Base-by-base conservation (phyloP, 2,888 invertebrate species). In the Junonia oenone region DNA sequence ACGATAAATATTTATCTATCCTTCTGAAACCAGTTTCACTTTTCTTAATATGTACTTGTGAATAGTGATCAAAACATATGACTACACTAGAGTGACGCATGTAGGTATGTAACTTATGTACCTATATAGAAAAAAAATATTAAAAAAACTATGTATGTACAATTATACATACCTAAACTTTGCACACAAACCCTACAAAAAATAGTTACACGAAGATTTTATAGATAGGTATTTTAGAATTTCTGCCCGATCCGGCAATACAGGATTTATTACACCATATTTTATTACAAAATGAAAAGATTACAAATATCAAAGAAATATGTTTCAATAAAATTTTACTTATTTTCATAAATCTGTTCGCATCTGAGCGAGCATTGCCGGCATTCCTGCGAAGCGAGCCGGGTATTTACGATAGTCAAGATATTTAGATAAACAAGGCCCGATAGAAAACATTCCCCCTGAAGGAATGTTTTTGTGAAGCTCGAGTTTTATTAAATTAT, bases 291-390 rank as follows among this genome's bases (percentile, higher is more conserved):
- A 17, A 37, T 26, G 35, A 27, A 27, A 45, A 27, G 15, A 27
- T 51, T 27, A 6, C 5, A 27, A 45, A 45, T 35, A 51, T 45
- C 26, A 35, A 4, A 26, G 27, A 17, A 51, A 45, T 51, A 45
- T 45, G 26, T 31, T n/a, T 45, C 26, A 5, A 14, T 27, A 45
- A 15, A 45, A 52, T 52, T 45, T 45, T 27, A 45, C 51, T 45
- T 52, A 52, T 51, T 51, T 51, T 45, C 51, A 52, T 37, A 52
- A 52, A 45, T 52, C 51, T 22, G 15, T 45, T 19, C 17, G 15
- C 35, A 45, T 52, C 45, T 19, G 35, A 35, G 51, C 51, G 37
- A 52, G 15, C 27, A 26, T 37, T 27, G 37, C 17, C 6, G 15
- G 37, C 51, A 35, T 52, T 52, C 51, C 27, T 45, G 45, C 29